Base-by-base conservation (phyloP, 2,113 vertebrate genomes). In the Coregonus clupeaformis region DNA sequence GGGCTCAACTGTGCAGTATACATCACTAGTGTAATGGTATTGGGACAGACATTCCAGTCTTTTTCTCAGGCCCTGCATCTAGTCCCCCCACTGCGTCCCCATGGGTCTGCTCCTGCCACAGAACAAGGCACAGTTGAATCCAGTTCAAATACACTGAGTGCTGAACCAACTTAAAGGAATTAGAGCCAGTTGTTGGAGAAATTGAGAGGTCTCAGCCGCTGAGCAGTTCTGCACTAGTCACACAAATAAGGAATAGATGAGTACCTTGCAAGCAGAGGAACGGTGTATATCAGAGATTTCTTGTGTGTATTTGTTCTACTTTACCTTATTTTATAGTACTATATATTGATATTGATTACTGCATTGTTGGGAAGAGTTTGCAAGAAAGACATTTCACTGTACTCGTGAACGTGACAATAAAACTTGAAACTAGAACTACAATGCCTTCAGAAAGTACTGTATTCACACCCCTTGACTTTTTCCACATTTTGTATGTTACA, bases 21-120 rank as follows among this genome's bases (percentile, higher is more conserved):
- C 68, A 80, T 82, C 77, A 71, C 32, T 79, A 85, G 63, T 80
- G 68, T 76, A 82, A 70, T 75, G 59, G 70, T 60, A 76, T 71
- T 78, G 52, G 73, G 72, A 86, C 90, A 91, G 72, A 86, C 90
- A 91, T 91, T 92, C 90, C 90, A 84, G 74, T 78, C 85, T 81
- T 74, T 83, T 92, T 92, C 91, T 92, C 90, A 92, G 86, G 91
- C 87, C 81, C 87, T 75, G 59, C 12, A 75, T 3, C 77, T 84
- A 79, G 81, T 80, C 74, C 71, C 49, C 75, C 69, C 77, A 78
- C 47, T 62, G 68, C 18, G 45, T 69, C 82, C 78, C 79, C 71
- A 27, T 68, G 75, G 80, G 82, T 81, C 68, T 25, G 45, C 71
- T 63, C 6, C 71, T 72, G 83, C 75, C 57, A 75, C 59, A 79